phyloP scores from a whole-genome alignment of 2,797 vertebrate genomes.

The Varecia variegata region DNA sequence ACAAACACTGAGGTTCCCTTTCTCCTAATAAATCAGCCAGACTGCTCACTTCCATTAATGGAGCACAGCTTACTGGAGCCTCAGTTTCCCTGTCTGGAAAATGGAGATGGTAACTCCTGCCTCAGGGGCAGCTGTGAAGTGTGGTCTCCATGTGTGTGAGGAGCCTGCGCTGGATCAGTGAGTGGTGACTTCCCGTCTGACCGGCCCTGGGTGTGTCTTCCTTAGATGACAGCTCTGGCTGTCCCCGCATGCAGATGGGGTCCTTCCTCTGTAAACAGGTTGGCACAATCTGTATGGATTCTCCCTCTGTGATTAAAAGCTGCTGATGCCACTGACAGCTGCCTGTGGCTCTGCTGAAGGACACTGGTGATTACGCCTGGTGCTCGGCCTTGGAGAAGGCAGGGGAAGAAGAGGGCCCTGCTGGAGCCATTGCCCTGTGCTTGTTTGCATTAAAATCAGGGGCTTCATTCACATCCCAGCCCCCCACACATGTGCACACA shows the following conservation, averaged over 20 bases:
- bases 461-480: background rate
- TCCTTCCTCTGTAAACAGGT: background rate
- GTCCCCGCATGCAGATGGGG: accelerated
- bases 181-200: background rate
- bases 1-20: background rate
- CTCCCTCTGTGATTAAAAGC: background rate
- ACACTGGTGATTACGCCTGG: background rate
- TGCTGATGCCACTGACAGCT: background rate
- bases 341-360: background rate
- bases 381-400: background rate
- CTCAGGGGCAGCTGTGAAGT: background rate
- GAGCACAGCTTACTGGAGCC: background rate
- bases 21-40: background rate
- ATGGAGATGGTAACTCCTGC: background rate
- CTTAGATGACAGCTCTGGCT: background rate
- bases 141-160: too few relatives aligned
- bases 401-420: background rate
- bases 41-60: background rate
- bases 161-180: background rate
- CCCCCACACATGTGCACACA: background rate
- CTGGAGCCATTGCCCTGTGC: background rate
- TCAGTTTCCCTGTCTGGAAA: background rate
- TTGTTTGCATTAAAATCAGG: constrained; percentile 24
- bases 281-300: background rate
- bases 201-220: background rate